Percentiles rank a stretch among this genome's conserved stretches.
Evolutionary conservation across 2,113 vertebrate genomes (phyloP).

Genomic region (Pseudopodoces humilis): DNA sequence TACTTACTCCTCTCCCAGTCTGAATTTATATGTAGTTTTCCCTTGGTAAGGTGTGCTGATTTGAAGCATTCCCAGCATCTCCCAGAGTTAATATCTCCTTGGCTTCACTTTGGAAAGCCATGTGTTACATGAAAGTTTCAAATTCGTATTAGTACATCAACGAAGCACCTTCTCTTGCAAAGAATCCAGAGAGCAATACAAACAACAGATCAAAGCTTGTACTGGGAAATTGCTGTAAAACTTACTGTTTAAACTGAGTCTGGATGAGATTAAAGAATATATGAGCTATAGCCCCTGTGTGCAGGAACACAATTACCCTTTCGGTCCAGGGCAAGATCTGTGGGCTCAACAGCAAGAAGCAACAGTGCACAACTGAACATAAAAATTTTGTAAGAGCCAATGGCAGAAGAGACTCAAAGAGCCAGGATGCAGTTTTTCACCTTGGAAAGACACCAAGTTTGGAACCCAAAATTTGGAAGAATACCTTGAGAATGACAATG

Average conservation of each 20-base stretch:
- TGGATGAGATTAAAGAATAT: background rate
- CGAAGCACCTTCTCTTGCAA: background rate
- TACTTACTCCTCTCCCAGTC: background rate
- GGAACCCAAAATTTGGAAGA: background rate
- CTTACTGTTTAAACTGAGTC: background rate
- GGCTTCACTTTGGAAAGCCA: background rate
- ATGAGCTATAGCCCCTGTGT: background rate
- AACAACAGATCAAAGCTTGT: background rate
- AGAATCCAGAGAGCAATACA: background rate
- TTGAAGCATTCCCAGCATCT: background rate
- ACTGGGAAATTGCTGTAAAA: background rate
- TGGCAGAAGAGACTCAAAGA: background rate
- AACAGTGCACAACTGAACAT: background rate
- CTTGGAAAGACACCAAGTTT: background rate
- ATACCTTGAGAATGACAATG: background rate
- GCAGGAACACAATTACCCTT: background rate
- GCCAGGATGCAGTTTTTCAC: background rate
- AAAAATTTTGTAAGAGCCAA: background rate
- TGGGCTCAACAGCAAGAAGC: background rate
- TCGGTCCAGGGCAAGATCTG: background rate
- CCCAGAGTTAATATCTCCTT: background rate
- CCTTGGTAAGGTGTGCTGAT: background rate
- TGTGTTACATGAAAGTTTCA: background rate
- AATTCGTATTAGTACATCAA: background rate
- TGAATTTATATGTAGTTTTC: background rate